Base-by-base conservation (phyloP, 2,888 invertebrate species). In the Cataglyphis cursor region DNA sequence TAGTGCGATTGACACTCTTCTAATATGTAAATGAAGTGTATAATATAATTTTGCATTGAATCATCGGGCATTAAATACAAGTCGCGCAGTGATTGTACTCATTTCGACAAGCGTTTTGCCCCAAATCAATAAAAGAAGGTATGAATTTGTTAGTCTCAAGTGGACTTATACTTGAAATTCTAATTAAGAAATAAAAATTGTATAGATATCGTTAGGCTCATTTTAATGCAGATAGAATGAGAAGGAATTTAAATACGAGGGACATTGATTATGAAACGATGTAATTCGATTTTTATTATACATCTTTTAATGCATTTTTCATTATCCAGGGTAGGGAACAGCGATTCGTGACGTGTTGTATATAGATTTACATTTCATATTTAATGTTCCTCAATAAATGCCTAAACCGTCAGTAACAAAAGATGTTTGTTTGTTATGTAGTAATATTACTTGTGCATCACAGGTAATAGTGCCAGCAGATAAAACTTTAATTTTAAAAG, bases 401-500 rank as follows among this genome's bases (percentile, higher is more conserved):
- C 65, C 57, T 51, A 73, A 54, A 83, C 6, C 21, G n/a, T 64
- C 31, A 64, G 41, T 75, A 8, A 31, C 54, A 54, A 66, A 65
- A 38, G 38, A 78, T 24, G 57, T 84, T 85, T 64, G 24, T 82
- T 88, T 70, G 24, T 35, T 66, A 87, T 68, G 21, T 76, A 64
- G 74, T 57, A 81, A 78, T 44, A 21, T 82, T 81, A 83, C 24
- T 84, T 78, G 78, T 18, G 31, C 15, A 1, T 31, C 21, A 24
- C 72, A 62, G 75, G 65, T 84, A 75, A 80, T 64, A 70, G 82
- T 89, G 83, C 84, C 80, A 86, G 81, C 82, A 82, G 74, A 86
- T 28, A 66, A 82, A 61, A 61, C 82, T 74, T 61, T 82, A 83
- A 80, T 75, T 51, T 28, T 28, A 28, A 28, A 28, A n/a, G 62